phyloP scores from a whole-genome alignment of 2,113 vertebrate species.

The Charadrius vociferus region DNA sequence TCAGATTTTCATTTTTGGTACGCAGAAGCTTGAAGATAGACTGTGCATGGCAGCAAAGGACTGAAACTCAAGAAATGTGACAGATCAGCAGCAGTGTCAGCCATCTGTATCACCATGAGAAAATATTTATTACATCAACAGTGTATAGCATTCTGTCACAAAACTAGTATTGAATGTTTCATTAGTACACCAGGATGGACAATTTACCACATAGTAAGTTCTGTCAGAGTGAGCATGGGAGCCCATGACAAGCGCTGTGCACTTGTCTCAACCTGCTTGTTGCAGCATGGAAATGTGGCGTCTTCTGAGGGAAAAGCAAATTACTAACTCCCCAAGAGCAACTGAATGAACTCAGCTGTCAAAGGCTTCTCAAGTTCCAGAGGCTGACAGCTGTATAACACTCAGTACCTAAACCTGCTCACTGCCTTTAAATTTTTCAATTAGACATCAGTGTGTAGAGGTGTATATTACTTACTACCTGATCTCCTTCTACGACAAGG shows the following conservation, averaged over 20 bases:
- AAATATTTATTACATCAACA: background rate
- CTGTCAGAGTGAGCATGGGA: background rate
- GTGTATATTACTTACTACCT: no score
- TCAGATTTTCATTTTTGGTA: background rate
- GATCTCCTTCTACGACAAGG: no score
- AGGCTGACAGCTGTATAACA: background rate
- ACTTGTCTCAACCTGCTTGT: background rate
- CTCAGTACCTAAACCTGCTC: background rate
- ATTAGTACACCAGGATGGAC: background rate
- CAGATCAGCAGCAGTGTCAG: background rate
- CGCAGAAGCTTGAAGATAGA: background rate
- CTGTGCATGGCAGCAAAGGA: background rate
- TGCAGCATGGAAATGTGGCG: background rate
- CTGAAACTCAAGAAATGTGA: background rate
- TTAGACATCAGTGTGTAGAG: background rate
- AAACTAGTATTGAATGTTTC: background rate
- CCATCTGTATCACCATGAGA: background rate
- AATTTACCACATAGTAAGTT: background rate
- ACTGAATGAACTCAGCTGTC: background rate
- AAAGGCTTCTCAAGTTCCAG: background rate
- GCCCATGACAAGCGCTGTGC: background rate
- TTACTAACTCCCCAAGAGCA: background rate
- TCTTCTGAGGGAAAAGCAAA: background rate
- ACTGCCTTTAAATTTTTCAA: background rate
- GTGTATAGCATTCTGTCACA: background rate